Conservation (phyloP, 53 echinoderm and acorn worm species). For the Pentamera pediparva region DNA sequence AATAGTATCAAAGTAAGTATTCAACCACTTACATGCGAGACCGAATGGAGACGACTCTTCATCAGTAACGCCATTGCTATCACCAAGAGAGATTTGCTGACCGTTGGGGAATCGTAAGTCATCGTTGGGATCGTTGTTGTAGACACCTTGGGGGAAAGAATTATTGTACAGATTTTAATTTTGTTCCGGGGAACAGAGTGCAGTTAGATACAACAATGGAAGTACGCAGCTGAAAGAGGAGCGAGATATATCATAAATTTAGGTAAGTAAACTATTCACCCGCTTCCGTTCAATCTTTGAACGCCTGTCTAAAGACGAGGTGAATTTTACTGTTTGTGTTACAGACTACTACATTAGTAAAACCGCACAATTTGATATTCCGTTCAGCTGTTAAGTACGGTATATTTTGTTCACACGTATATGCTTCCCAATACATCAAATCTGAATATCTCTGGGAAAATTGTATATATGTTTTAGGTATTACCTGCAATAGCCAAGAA, state of each 20-base stretch:
- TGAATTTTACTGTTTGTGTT: too few relatives aligned
- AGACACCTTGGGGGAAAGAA: neutral
- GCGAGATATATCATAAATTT: too few relatives aligned
- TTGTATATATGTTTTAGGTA: neutral
- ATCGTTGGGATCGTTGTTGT: neutral
- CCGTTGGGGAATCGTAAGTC: slow-evolving; percentile 11
- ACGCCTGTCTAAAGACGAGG: too few relatives aligned
- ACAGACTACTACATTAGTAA: too few relatives aligned
- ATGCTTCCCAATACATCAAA: neutral
- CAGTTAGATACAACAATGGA: too few relatives aligned
- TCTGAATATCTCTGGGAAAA: neutral
- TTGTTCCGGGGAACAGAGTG: too few relatives aligned
- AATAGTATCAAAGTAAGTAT: neutral
- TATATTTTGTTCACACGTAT: too few relatives aligned
- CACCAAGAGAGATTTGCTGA: neutral
- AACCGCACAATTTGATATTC: too few relatives aligned
- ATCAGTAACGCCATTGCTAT: neutral
- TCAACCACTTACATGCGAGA: neutral
- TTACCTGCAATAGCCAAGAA: neutral
- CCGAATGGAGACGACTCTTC: neutral
- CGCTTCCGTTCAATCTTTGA: too few relatives aligned
- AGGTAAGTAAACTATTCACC: too few relatives aligned
- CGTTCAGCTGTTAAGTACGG: too few relatives aligned
- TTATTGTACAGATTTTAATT: neutral
- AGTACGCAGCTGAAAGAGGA: too few relatives aligned